Evolutionary conservation across 2,888 invertebrate species (phyloP).

Genomic region (Tuta absoluta): DNA sequence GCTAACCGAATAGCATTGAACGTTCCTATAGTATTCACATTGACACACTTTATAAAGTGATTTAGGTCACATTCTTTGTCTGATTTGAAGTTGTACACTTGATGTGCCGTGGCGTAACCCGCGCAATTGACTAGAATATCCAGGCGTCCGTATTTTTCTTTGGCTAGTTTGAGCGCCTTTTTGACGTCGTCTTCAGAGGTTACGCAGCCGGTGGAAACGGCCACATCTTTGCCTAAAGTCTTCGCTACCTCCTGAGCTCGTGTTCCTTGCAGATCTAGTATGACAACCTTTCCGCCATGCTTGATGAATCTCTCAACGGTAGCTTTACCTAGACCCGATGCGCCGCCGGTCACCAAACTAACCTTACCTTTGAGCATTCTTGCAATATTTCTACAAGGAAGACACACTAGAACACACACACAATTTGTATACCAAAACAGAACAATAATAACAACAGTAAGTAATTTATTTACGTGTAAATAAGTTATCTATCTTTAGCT

Average conservation of each 20-base stretch:
- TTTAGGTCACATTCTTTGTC: conserved; percentile 86
- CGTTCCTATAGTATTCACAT: conserved; percentile 93
- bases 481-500: not conserved
- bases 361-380: conserved; percentile 82
- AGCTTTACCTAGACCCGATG: conserved; percentile 94
- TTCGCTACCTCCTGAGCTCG: conserved; percentile 88
- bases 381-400: not conserved
- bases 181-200: conserved; percentile 90
- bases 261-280: conserved; percentile 93
- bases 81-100: conserved; percentile 94
- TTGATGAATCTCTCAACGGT: conserved; percentile 92
- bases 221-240: conserved; percentile 85
- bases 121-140: conserved; percentile 97
- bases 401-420: too few species aligned
- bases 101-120: conserved; percentile 92
- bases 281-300: conserved; percentile 92
- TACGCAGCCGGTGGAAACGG: conserved; percentile 92
- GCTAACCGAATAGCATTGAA: conserved; percentile 95
- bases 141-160: conserved; percentile 90
- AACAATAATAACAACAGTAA: not conserved
- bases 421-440: too few species aligned
- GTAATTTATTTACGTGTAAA: not conserved
- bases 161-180: conserved; percentile 85
- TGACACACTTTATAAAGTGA: conserved; percentile 88
- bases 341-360: conserved; percentile 96